Percentiles rank a stretch among this genome's conserved stretches.
These are phyloP conservation scores for Stichodactyla helianthus DNA, from an alignment of 64 coral and sea anemone species.

Conservation along the genomic window DNA sequence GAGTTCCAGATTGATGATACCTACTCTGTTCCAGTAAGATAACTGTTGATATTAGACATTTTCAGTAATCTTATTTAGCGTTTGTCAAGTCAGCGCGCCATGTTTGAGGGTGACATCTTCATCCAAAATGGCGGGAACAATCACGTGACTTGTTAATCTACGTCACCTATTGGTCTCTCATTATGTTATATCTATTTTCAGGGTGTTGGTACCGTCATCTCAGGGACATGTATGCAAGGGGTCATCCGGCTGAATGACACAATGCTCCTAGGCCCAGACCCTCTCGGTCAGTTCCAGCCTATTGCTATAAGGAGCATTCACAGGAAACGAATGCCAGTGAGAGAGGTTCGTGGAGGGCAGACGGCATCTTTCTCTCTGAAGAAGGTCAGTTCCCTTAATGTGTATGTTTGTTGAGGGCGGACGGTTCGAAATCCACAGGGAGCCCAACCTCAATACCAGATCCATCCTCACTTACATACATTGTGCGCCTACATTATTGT, in stretches of 20 bases:
- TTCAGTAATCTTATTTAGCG: neutral
- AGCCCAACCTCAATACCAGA: too few species aligned
- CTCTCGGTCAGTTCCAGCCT: constrained; percentile 89
- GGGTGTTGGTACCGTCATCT: constrained; percentile 95
- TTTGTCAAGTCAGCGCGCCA: too few species aligned
- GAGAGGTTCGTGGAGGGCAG: constrained; percentile 88
- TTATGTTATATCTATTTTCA: neutral
- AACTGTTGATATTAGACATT: neutral
- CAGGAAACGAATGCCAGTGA: constrained; percentile 90
- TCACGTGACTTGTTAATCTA: too few species aligned
- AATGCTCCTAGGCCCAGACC: constrained; percentile 90
- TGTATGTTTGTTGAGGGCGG: too few species aligned
- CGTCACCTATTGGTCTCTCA: neutral
- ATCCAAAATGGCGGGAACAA: too few species aligned
- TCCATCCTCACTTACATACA: too few species aligned
- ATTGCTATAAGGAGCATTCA: constrained; percentile 92
- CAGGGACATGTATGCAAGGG: constrained; percentile 88
- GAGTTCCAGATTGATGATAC: constrained; percentile 97
- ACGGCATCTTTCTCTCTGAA: constrained; percentile 95
- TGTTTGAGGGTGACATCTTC: too few species aligned
- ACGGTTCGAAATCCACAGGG: too few species aligned
- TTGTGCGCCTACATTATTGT: too few species aligned
- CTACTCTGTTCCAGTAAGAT: constrained; percentile 92
- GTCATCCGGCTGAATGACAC: constrained; percentile 85
- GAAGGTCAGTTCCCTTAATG: constrained; percentile 55